A percentile compares a stretch with the other conserved stretches of the same genome.
phyloP scores from a whole-genome alignment of 2,888 invertebrate genomes.

The Ennomos erosarius region DNA sequence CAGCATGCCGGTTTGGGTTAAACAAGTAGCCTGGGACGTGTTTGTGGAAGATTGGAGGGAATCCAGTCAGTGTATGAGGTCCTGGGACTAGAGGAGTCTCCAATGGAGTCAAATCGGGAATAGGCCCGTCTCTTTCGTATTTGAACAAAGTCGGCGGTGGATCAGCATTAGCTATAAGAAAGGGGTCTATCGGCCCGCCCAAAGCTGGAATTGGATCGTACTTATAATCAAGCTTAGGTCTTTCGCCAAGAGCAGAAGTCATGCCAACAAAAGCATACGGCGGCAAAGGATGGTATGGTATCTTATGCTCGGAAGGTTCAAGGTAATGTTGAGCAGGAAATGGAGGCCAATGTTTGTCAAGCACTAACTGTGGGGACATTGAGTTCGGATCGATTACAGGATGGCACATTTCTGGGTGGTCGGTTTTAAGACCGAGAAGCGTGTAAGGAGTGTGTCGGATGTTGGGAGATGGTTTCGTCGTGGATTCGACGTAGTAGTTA shows the following conservation, averaged over 20 bases:
- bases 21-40: slow-evolving; percentile 80
- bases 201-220: slow-evolving; percentile 72
- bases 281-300: slow-evolving; percentile 69
- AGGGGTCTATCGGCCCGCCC: slow-evolving; percentile 75
- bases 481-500: slow-evolving; percentile 76
- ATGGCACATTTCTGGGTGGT: slow-evolving; percentile 64
- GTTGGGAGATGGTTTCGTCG: slow-evolving; percentile 59
- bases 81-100: slow-evolving; percentile 67
- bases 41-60: slow-evolving; percentile 79
- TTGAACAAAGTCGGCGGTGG: slow-evolving; percentile 73
- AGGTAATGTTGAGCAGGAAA: slow-evolving; percentile 79
- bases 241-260: slow-evolving; percentile 74
- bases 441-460: slow-evolving; percentile 68
- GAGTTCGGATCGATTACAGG: slow-evolving; percentile 72
- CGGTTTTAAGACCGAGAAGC: slow-evolving; percentile 74
- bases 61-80: slow-evolving; percentile 75
- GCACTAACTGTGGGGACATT: slow-evolving; percentile 67
- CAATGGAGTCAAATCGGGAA: slow-evolving; percentile 69
- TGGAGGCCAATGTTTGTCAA: slow-evolving; percentile 78
- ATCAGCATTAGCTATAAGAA: slow-evolving; percentile 61
- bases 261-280: slow-evolving; percentile 76
- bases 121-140: slow-evolving; percentile 77
- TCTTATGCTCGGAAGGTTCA: slow-evolving; percentile 67
- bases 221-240: slow-evolving; percentile 72
- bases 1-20: slow-evolving; percentile 74